A percentile compares a stretch with the other conserved stretches of the same genome.
These are phyloP conservation scores for Dysmachus trigonus DNA, from an alignment of 2,888 invertebrate genomes.

Conservation along the genomic window DNA sequence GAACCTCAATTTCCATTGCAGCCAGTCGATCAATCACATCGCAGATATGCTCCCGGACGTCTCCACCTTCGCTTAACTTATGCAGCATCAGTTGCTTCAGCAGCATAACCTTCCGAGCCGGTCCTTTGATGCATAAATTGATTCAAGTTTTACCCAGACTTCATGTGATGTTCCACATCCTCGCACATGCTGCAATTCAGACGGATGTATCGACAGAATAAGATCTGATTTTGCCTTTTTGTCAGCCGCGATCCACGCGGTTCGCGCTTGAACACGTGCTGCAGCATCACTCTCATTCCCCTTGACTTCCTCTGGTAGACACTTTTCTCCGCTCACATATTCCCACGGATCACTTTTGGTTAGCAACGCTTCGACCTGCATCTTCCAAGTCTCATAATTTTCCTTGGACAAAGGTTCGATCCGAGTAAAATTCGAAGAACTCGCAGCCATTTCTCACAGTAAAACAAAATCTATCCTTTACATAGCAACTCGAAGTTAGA, in stretches of 20 bases:
- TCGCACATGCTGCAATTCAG: slow-evolving; percentile 36
- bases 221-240: slow-evolving; percentile 36
- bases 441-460: neutral
- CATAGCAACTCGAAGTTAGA: neutral
- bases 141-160: slow-evolving; percentile 37
- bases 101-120: slow-evolving; percentile 41
- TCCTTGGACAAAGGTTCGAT: neutral
- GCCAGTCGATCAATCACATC: slow-evolving; percentile 43
- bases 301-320: neutral
- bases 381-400: slow-evolving; percentile 3
- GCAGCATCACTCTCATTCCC: neutral
- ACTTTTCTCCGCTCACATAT: neutral
- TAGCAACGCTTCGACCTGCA: neutral
- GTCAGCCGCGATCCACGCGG: neutral
- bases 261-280: neutral
- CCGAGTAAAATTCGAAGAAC: neutral
- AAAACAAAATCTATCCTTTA: neutral
- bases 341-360: slow-evolving; percentile 1
- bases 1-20: slow-evolving; percentile 34
- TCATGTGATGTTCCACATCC: slow-evolving; percentile 28
- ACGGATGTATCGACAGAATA: slow-evolving; percentile 46
- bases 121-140: slow-evolving; percentile 44
- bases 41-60: slow-evolving; percentile 26
- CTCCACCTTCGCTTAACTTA: slow-evolving; percentile 30
- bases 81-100: slow-evolving; percentile 36